A percentile compares a stretch with the other conserved stretches of the same genome.
Conservation (phyloP, 2,888 invertebrate genomes). For the Pammene fasciana region DNA sequence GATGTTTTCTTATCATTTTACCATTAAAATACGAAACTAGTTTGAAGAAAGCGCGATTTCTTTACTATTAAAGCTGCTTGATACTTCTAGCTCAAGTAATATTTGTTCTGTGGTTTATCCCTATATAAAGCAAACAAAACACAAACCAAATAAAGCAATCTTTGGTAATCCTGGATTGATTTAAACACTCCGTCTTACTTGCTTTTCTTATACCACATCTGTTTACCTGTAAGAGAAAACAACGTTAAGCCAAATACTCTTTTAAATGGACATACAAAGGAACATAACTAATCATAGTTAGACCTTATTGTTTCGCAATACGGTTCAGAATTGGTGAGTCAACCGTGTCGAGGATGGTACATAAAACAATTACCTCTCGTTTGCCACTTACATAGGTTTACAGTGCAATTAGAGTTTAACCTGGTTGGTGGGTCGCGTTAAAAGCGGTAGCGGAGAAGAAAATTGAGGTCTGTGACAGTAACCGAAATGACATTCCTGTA, state of each 20-base stretch:
- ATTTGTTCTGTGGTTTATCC: no score
- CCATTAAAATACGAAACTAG: no score
- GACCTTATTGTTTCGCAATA: not conserved
- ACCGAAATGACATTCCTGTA: no score
- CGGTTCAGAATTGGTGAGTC: not conserved
- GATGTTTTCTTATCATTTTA: no score
- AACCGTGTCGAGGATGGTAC: slow-evolving; percentile 5
- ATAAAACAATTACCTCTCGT: slow-evolving; percentile 42
- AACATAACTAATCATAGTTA: not conserved
- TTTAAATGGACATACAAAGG: slow-evolving; percentile 37
- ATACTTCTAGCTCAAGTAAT: no score
- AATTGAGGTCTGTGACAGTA: not conserved
- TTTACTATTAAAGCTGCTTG: no score
- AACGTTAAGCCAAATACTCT: slow-evolving; percentile 24
- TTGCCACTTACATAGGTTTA: slow-evolving; percentile 39
- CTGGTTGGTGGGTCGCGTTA: slow-evolving; percentile 12
- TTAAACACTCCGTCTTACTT: not conserved
- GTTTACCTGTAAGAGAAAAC: slow-evolving; percentile 30
- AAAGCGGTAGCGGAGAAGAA: slow-evolving; percentile 11
- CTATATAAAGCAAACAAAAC: not conserved
- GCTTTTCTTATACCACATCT: slow-evolving; percentile 16
- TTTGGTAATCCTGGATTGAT: slow-evolving; percentile 5
- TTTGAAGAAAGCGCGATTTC: no score
- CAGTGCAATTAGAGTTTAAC: slow-evolving; percentile 41
- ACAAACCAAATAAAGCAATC: not conserved